Conservation (phyloP, 2,888 invertebrate species). For the Macrosiphum euphorbiae region DNA sequence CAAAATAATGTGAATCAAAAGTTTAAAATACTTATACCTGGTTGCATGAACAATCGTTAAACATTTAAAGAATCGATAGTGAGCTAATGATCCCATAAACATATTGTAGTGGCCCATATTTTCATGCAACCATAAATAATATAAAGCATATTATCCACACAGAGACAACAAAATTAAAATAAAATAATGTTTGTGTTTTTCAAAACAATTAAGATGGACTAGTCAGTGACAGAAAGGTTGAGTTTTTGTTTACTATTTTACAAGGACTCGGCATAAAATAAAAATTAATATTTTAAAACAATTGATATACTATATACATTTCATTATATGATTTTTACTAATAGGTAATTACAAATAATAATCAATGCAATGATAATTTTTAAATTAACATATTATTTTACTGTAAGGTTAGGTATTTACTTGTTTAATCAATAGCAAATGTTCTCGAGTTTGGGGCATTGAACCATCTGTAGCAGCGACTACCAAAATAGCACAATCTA, state of each 20-base stretch:
- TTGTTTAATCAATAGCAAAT: constrained; percentile 94
- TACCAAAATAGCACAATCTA: constrained; percentile 98
- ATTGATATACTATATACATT: not conserved
- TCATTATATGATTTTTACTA: not conserved
- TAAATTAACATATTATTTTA: not conserved
- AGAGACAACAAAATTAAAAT: not conserved
- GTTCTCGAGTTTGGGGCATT: constrained; percentile 99
- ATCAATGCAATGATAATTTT: not conserved
- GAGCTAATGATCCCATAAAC: no score
- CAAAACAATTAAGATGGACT: not conserved
- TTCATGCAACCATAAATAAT: not conserved
- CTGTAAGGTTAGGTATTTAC: not conserved
- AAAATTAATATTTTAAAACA: not conserved
- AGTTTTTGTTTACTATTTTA: not conserved
- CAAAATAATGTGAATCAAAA: not conserved
- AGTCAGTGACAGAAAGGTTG: not conserved
- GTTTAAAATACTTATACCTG: not conserved
- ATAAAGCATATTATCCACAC: not conserved
- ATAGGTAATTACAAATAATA: not conserved
- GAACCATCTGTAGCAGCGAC: constrained; percentile 98
- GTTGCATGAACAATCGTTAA: no score
- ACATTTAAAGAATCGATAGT: no score
- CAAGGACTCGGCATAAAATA: not conserved
- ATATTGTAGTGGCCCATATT: no score
- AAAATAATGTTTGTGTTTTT: not conserved